Conservation (phyloP, 2,113 vertebrate genomes). For the Myrmecophaga tridactyla region DNA sequence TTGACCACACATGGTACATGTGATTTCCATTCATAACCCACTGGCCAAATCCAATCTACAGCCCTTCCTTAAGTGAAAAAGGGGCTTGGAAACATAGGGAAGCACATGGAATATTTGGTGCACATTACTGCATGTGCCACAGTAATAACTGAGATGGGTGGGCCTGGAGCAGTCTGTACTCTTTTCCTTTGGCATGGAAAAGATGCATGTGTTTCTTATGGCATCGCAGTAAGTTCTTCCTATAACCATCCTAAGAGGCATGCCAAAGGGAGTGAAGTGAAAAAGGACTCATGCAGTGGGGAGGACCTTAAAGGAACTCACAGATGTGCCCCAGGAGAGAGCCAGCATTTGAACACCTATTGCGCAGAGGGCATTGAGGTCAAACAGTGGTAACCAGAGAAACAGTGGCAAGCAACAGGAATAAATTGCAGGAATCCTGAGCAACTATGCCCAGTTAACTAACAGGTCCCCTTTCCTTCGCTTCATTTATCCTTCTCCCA, state of each 20-base stretch:
- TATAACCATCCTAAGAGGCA: neutral
- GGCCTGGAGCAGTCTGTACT: neutral
- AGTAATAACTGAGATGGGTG: neutral
- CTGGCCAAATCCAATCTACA: neutral
- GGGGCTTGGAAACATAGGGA: neutral
- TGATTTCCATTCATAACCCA: neutral
- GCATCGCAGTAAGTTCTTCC: neutral
- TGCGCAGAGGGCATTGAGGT: neutral
- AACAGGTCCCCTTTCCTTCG: neutral
- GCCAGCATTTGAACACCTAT: neutral
- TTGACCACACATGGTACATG: neutral
- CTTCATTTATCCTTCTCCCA: neutral
- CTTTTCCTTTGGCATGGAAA: too few relatives aligned
- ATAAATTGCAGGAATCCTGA: too few relatives aligned
- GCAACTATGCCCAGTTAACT: too few relatives aligned
- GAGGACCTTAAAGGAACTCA: neutral
- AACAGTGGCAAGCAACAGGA: neutral
- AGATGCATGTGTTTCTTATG: neutral
- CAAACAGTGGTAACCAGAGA: neutral
- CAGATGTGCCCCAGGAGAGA: neutral
- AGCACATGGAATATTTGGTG: neutral
- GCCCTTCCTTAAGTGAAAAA: neutral
- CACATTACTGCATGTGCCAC: neutral
- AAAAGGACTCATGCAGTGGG: neutral
- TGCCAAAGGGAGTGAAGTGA: neutral